Base-by-base conservation (phyloP, 2,888 invertebrate genomes). In the Prenolepis imparis region DNA sequence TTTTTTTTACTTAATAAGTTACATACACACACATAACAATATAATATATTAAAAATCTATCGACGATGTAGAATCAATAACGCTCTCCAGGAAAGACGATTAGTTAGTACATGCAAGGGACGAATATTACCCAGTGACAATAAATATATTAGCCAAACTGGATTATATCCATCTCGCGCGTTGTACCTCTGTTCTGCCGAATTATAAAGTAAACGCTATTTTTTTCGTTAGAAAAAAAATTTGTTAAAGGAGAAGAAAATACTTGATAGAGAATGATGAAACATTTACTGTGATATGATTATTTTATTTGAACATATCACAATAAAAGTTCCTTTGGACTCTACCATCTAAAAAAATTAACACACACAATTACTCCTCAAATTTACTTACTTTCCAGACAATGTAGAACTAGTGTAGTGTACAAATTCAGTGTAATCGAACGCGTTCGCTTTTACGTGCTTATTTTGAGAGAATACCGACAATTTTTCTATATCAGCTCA, bases 201-300 rank as follows among this genome's bases (percentile, higher is more conserved):
- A 9, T 39, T 61, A n/a, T 41, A 5, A 72, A 64, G n/a, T 15
- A 3, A 67, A 39, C 36, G 4, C 3, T 24, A 39, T 64, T 75
- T 24, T 48, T 52, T 32, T 68, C 6, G 12, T 15, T 44, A 55
- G 48, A 66, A 39, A 80, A 9, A 28, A 77, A 9, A 41, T 0
- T 6, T n/a, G 12, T 28, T 18, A 75, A 11, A 15, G 48, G 32
- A 24, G 91, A 74, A 88, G 92, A 89, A 21, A 68, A 32, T 86
- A 48, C 82, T 86, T 83, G 72, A 84, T 83, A 90, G 90, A 90
- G 85, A 93, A 89, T 86, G 86, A 92, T 93, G 93, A 93, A 95
- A 95, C 94, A 94, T 39, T 91, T 92, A 94, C 95, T 95, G 95
- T 95, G 95, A 95, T 95, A 95, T 93, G 93, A 89, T 83, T 84